Evolutionary conservation across 2,113 vertebrate genomes (phyloP).

Genomic region (Carassius gibelio): DNA sequence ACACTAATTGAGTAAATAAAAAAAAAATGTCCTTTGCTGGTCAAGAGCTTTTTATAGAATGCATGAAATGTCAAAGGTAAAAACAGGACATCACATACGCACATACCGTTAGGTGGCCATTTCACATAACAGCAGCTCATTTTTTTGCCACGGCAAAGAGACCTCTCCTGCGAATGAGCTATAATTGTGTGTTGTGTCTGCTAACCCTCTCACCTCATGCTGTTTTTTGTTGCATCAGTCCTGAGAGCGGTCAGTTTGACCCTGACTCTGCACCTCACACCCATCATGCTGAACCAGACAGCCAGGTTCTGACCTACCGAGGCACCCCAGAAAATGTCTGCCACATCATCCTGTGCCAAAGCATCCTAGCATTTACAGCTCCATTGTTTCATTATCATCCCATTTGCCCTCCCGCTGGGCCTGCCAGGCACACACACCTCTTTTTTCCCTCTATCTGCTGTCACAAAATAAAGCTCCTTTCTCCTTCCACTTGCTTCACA

Average conservation of each 20-base stretch:
- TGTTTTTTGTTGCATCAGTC: conserved; percentile 17
- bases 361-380: conserved; percentile 13
- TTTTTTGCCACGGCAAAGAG: conserved; percentile 28
- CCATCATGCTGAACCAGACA: conserved; percentile 16
- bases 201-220: conserved; percentile 8
- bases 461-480: not conserved
- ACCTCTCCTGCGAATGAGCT: conserved; percentile 2
- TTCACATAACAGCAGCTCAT: conserved; percentile 30
- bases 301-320: conserved; percentile 37
- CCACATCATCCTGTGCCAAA: conserved; percentile 28
- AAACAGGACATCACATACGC: not conserved
- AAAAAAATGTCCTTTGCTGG: conserved; percentile 15
- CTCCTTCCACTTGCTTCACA: not conserved
- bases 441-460: not conserved
- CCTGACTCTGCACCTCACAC: conserved; percentile 38
- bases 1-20: not conserved
- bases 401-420: conserved; percentile 14
- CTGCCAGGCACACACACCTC: conserved; percentile 14
- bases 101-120: not conserved
- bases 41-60: conserved; percentile 1
- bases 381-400: conserved; percentile 42
- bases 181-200: conserved; percentile 31
- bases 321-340: conserved; percentile 18
- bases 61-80: not conserved
- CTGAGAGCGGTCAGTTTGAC: conserved; percentile 31